Base-by-base conservation (phyloP, 2,797 vertebrate species). In the Galaxias olidus region DNA sequence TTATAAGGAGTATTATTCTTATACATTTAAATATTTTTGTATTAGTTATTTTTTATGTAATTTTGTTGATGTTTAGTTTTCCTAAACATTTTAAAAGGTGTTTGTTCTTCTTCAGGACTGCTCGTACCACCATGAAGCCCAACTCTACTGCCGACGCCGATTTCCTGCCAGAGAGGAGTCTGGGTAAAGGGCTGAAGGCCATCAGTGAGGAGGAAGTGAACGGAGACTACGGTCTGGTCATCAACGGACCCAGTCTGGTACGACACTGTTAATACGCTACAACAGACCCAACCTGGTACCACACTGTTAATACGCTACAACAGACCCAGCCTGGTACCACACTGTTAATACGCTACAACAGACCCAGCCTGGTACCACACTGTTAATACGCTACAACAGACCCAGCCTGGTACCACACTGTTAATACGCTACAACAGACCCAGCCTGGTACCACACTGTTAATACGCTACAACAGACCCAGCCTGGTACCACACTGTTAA, bases 231-330 rank as follows among this genome's bases (percentile, higher is more conserved):
- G 97, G 96, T 59, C 88, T 99, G 48, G 86, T 99, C 53, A 95
- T 99, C 89, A 96, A 90, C 0, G 98, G 97, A 63, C 94, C 93
- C 83, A 97, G 95, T 72, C 89, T 99, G 96, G 97, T 99, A 89
- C 72, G 90, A 46, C 12, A 58, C 13, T 3, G 4, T 57, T 8
- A 19, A 19, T 9, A 20, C 11, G 10, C 46, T 47, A 12, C 12
- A 10, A 17, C 17, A 13, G 9, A 50, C 46, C 45, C 30, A 30
- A 2, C 30, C 30, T n/a, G 4, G 1, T 20, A 19, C 17, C 43
- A 55, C 44, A 41, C 7, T 3, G 4, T 57, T 8, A 19, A 19
- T 9, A 20, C 11, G 10, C 46, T 47, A 12, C 12, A 10, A 17
- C 17, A 13, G 9, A 17, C 17, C 19, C 17, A 6, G 10, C 14